Evolutionary conservation across 2,797 vertebrate genomes (phyloP).

Genomic region (Luscinia megarhynchos): DNA sequence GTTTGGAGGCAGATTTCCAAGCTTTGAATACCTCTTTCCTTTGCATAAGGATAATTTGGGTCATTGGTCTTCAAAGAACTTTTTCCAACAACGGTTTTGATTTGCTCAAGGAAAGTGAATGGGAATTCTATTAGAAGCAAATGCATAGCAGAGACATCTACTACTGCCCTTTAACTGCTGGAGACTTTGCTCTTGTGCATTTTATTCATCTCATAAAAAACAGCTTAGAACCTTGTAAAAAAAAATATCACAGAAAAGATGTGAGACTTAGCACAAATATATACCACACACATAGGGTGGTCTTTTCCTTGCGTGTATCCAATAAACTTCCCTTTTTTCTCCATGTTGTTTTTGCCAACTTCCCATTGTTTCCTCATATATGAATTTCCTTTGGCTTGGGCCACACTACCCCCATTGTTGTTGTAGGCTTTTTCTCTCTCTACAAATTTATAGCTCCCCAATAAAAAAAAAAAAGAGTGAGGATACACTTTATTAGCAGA

Average conservation of each 20-base stretch:
- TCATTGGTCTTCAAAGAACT: conserved; percentile 24
- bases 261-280: conserved; percentile 59
- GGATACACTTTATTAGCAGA: conserved; percentile 23
- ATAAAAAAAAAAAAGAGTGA: background rate
- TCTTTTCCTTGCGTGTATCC: background rate
- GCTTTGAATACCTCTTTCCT: conserved; percentile 5
- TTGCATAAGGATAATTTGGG: conserved; percentile 39
- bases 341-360: background rate
- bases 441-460: conserved; percentile 20
- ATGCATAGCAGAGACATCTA: conserved; percentile 48
- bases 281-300: conserved; percentile 13
- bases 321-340: background rate
- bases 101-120: conserved; percentile 48
- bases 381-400: conserved; percentile 34
- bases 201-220: conserved; percentile 70
- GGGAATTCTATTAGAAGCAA: conserved; percentile 67
- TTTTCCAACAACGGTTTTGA: conserved; percentile 16
- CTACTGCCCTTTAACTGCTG: conserved; percentile 49
- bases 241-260: conserved; percentile 53
- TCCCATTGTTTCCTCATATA: conserved; percentile 26
- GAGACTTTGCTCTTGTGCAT: conserved; percentile 54
- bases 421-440: background rate
- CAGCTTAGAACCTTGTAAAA: conserved; percentile 69
- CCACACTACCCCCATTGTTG: background rate
- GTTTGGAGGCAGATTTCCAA: conserved; percentile 38